Percentiles rank a stretch among this genome's conserved stretches.
phyloP scores from a whole-genome alignment of 2,113 vertebrate genomes.

The Elephas maximus region DNA sequence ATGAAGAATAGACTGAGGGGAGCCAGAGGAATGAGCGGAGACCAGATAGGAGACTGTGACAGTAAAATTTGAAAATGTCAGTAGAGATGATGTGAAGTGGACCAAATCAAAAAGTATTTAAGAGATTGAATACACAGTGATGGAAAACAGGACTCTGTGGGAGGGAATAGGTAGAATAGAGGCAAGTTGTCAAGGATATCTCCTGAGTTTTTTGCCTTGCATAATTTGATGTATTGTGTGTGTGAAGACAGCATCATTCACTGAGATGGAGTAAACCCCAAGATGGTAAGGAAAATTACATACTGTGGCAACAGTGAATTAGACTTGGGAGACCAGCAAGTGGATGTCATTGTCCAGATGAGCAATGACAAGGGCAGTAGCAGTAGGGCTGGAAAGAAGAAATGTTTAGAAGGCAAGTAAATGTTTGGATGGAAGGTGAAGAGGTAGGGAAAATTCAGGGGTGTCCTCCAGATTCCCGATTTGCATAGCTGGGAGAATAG shows the following conservation, averaged over 20 bases:
- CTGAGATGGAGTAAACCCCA: neutral
- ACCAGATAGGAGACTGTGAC: neutral
- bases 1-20: neutral
- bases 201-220: neutral
- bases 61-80: neutral
- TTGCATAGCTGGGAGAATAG: neutral
- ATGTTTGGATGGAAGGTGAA: neutral
- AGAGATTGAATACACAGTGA: neutral
- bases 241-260: neutral
- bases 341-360: neutral
- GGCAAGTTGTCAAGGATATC: neutral
- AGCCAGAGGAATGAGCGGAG: neutral
- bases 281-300: neutral
- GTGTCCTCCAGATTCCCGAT: neutral
- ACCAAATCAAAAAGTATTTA: neutral
- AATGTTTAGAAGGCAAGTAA: neutral
- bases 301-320: neutral
- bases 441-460: neutral
- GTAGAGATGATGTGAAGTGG: neutral
- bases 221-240: neutral
- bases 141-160: neutral
- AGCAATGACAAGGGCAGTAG: too few species aligned
- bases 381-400: neutral
- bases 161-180: neutral
- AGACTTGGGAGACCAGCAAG: neutral